These are phyloP conservation scores for Thyatira batis DNA, from an alignment of 2,888 invertebrate genomes.

Conservation along the genomic window DNA sequence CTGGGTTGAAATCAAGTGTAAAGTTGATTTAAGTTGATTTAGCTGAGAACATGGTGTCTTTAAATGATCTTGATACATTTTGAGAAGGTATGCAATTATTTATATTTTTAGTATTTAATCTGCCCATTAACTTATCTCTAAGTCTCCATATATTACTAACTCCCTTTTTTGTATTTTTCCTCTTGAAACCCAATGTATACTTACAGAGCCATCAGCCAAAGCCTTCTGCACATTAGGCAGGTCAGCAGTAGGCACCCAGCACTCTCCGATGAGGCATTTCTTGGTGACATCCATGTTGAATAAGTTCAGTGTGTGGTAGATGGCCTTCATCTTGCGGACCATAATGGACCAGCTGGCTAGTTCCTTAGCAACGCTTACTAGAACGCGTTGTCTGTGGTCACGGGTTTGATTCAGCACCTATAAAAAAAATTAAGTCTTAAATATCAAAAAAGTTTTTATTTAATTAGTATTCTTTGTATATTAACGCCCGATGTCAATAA, in stretches of 20 bases:
- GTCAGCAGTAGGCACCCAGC: conserved; percentile 90
- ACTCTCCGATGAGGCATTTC: conserved; percentile 93
- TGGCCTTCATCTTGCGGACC: conserved; percentile 96
- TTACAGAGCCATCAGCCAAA: conserved; percentile 90
- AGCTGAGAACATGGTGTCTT: no score
- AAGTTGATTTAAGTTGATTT: no score
- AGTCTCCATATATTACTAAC: no score
- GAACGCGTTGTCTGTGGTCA: conserved; percentile 94
- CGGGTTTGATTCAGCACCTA: conserved; percentile 95
- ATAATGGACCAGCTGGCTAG: conserved; percentile 94
- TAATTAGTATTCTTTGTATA: no score
- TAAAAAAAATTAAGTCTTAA: background rate
- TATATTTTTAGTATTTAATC: no score
- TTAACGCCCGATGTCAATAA: no score
- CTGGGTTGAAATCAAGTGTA: no score
- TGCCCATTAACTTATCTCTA: no score
- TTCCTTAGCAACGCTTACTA: conserved; percentile 94
- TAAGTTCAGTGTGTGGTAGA: conserved; percentile 94
- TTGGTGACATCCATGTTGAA: conserved; percentile 94
- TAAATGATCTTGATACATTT: no score
- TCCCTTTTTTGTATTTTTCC: no score
- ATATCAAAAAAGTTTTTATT: no score
- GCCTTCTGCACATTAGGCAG: conserved; percentile 89
- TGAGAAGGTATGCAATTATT: no score
- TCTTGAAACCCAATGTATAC: conserved; percentile 43